These are phyloP conservation scores for Etheostoma cragini DNA, from an alignment of 2,113 vertebrate species.

Conservation along the genomic window DNA sequence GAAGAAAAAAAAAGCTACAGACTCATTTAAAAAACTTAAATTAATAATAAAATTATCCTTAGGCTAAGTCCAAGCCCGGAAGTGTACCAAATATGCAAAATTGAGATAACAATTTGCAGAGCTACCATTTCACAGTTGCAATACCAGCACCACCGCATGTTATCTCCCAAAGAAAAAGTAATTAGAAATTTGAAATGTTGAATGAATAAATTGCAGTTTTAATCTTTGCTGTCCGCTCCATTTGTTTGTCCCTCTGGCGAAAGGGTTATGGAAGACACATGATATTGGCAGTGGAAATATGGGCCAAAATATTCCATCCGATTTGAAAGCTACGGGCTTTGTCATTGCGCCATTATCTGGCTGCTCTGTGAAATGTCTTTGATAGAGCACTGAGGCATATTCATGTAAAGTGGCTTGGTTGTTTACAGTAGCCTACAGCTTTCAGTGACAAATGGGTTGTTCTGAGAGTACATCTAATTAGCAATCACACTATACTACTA, in stretches of 20 bases:
- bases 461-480: constrained; percentile 6
- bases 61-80: not conserved
- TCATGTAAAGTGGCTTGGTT: constrained; percentile 6
- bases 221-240: not conserved
- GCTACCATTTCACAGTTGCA: not conserved
- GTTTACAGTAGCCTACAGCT: not conserved
- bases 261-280: not conserved
- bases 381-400: not conserved
- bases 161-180: not conserved
- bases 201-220: not conserved
- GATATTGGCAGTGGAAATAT: not conserved
- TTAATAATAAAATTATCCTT: not conserved
- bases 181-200: not conserved
- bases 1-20: not conserved
- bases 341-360: not conserved
- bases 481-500: constrained; percentile 11
- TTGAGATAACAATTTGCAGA: not conserved
- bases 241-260: not conserved
- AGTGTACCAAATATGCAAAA: not conserved
- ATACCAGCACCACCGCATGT: not conserved
- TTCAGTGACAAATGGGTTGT: constrained; percentile 51
- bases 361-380: not conserved
- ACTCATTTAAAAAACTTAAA: not conserved
- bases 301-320: not conserved
- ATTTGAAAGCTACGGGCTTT: not conserved